These are phyloP conservation scores for Crenichthys baileyi DNA, from an alignment of 2,797 vertebrate species.

Conservation along the genomic window DNA sequence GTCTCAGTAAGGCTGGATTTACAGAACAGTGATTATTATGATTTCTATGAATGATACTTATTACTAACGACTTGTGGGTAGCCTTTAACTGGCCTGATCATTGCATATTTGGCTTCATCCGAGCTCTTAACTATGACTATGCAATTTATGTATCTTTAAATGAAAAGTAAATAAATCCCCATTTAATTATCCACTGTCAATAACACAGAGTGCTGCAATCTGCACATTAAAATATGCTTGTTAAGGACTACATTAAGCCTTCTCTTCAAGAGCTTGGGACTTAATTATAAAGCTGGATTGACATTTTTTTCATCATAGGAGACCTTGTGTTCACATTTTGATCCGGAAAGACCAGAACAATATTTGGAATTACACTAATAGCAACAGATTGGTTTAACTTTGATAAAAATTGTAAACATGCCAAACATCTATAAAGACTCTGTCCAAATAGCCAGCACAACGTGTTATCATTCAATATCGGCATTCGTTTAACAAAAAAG, in stretches of 20 bases:
- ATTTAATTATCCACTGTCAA: conserved; percentile 1
- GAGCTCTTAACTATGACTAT: conserved; percentile 3
- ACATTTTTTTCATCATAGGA: neutral
- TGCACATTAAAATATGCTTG: neutral
- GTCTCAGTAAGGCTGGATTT: conserved; percentile 40
- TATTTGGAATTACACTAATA: neutral
- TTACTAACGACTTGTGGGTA: neutral
- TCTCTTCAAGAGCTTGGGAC: conserved; percentile 4
- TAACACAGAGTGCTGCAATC: neutral
- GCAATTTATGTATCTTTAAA: neutral
- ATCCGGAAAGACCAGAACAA: conserved; percentile 1
- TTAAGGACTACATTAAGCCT: neutral
- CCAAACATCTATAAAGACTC: neutral
- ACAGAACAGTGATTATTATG: conserved; percentile 24
- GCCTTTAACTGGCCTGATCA: neutral
- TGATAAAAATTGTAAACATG: neutral
- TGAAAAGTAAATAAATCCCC: conserved; percentile 19
- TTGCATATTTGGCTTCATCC: conserved; percentile 5
- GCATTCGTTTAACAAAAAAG: neutral
- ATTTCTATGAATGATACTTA: conserved; percentile 35
- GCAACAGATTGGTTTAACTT: neutral
- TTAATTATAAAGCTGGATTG: conserved; percentile 8
- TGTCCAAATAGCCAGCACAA: neutral
- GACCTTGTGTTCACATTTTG: neutral
- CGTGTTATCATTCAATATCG: neutral